phyloP scores from a whole-genome alignment of 2,888 invertebrate species.

The Peribatodes rhomboidaria region DNA sequence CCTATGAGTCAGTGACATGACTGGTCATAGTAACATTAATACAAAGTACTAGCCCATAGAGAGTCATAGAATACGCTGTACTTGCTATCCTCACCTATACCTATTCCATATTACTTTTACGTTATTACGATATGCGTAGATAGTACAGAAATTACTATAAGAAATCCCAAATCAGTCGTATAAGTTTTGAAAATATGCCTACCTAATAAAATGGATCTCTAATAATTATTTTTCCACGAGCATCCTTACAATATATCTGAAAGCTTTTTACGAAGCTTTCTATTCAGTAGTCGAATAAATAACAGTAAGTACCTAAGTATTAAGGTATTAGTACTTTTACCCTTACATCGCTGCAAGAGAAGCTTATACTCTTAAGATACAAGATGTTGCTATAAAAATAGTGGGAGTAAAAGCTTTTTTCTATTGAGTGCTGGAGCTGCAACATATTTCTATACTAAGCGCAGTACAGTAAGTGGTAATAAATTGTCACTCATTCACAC shows the following conservation, averaged over 20 bases:
- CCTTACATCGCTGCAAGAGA: constrained; percentile 7
- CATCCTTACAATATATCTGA: not conserved
- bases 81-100: no score
- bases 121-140: no score
- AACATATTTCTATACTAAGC: constrained; percentile 5
- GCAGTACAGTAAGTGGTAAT: constrained; percentile 1
- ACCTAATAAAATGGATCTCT: not conserved
- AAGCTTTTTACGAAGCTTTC: constrained; percentile 12
- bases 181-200: not conserved
- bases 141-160: no score
- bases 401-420: constrained; percentile 15
- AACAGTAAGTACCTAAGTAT: not conserved
- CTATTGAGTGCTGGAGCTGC: constrained; percentile 3
- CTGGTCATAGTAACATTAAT: not conserved
- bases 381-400: constrained; percentile 4
- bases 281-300: constrained; percentile 10
- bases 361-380: constrained; percentile 5
- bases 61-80: no score
- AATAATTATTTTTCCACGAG: not conserved
- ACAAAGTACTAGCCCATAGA: no score
- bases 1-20: not conserved
- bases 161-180: no score
- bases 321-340: not conserved
- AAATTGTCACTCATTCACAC: constrained; percentile 18
- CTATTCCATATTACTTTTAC: no score